Base-by-base conservation (phyloP, 2,113 vertebrate species). In the Vulpes vulpes region DNA sequence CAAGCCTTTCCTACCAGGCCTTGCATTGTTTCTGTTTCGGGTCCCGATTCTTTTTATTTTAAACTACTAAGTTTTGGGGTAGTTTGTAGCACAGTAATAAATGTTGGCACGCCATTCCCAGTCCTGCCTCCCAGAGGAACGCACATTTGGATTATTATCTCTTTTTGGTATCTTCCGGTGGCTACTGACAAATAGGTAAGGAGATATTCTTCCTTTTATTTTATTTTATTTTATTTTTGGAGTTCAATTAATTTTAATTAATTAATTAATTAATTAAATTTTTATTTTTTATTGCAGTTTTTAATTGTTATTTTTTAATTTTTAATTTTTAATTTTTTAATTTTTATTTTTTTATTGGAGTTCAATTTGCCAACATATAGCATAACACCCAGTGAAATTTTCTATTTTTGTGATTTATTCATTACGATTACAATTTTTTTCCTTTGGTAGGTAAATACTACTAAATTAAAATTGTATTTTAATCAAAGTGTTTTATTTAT, bases 381-480 rank as follows among this genome's bases (percentile, higher is more conserved):
- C 43, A 43, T 43, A 43, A 43, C 43, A 43, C 5, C 43, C 43
- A 43, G 43, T 43, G 43, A 43, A 43, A 43, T 43, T 69, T 97
- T 89, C 25, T 78, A 25, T 67, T 53, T 53, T 82, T 73, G 62
- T 87, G 73, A 86, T 91, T 91, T 94, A 80, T 64, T 43, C 43
- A 43, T 43, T 43, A 43, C 7, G 6, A 43, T 43, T 43, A 43
- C 7, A 43, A 43, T 43, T 43, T 43, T 43, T 43, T 43, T 79
- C 51, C 35, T 53, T 5, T 20, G 62, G 5, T 67, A 57, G 27
- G 25, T 91, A 91, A 51, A 76, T 80, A 23, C 76, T 60, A 19
- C 76, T 27, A 53, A 84, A 78, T 69, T 79, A 85, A 88, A 79
- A 62, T 76, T 94, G 83, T 85, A 81, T 83, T 84, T 96, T 71